phyloP scores from a whole-genome alignment of 2,113 vertebrate species.

The Ammodytes marinus region DNA sequence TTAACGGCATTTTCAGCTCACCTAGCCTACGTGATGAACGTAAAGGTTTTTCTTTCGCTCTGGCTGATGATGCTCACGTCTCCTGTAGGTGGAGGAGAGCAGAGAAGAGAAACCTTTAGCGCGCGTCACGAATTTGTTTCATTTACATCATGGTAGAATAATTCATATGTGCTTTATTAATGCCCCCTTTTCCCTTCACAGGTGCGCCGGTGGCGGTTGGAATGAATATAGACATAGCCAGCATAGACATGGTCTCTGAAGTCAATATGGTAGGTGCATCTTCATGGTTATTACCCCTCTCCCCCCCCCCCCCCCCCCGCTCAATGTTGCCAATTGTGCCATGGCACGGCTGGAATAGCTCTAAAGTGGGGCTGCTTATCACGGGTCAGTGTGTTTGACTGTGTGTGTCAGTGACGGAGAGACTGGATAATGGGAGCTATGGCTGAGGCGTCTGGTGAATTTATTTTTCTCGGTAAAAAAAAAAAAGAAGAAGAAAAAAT shows the following conservation, averaged over 20 bases:
- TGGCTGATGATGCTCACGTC: slow-evolving; percentile 58
- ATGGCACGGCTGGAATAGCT: slow-evolving; percentile 42
- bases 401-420: neutral
- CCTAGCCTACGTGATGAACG: slow-evolving; percentile 40
- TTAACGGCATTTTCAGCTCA: slow-evolving; percentile 42
- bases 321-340: slow-evolving; percentile 41
- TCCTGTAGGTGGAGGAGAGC: slow-evolving; percentile 68
- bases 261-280: slow-evolving; percentile 97
- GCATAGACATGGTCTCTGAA: slow-evolving; percentile 99
- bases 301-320: too few relatives aligned
- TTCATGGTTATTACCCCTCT: slow-evolving; percentile 42
- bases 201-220: slow-evolving; percentile 97
- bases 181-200: slow-evolving; percentile 80
- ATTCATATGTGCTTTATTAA: slow-evolving; percentile 57
- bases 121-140: slow-evolving; percentile 78
- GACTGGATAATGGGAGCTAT: slow-evolving; percentile 6
- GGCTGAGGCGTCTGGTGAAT: slow-evolving; percentile 25
- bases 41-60: slow-evolving; percentile 13
- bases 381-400: slow-evolving; percentile 28
- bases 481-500: neutral
- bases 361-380: slow-evolving; percentile 53
- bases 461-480: neutral
- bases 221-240: slow-evolving; percentile 99
- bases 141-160: slow-evolving; percentile 71
- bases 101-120: slow-evolving; percentile 59